Percentiles rank a stretch among this genome's conserved stretches.
Conservation (phyloP, 2,888 invertebrate species). For the Diarsia dahlii region DNA sequence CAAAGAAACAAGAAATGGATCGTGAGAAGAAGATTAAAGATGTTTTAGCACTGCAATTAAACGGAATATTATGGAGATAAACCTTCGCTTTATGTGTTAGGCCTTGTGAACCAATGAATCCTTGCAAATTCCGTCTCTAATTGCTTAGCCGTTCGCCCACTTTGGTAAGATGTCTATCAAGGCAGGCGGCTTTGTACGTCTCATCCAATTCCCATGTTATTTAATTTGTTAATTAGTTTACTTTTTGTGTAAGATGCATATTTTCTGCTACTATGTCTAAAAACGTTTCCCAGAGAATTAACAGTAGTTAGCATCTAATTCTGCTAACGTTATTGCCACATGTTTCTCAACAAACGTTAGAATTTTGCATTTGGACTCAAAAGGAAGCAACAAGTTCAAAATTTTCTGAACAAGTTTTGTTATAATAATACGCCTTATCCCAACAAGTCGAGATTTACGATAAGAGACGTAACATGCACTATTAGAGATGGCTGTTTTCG, state of each 20-base stretch:
- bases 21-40: conserved; percentile 54
- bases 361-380: background rate
- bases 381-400: background rate
- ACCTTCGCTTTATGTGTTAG: conserved; percentile 55
- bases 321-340: conserved; percentile 3
- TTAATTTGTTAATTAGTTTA: conserved; percentile 28
- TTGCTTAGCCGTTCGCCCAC: conserved; percentile 69
- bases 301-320: conserved; percentile 15
- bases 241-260: background rate
- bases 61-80: conserved; percentile 37
- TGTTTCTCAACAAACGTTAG: background rate
- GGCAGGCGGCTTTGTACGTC: conserved; percentile 18
- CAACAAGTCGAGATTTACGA: conserved; percentile 55
- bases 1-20: conserved; percentile 17
- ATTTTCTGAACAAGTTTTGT: conserved; percentile 24
- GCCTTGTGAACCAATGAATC: conserved; percentile 78
- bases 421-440: conserved; percentile 27
- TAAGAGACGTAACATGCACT: conserved; percentile 40
- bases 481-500: conserved; percentile 49
- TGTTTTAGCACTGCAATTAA: conserved; percentile 39
- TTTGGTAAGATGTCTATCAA: conserved; percentile 62
- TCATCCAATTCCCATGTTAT: conserved; percentile 25
- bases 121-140: conserved; percentile 66
- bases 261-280: conserved; percentile 4
- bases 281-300: conserved; percentile 41